Evolutionary conservation across 30 jellyfish, hydroid and myxozoan genomes (phyloP).

Genomic region (Rhopilema esculentum): DNA sequence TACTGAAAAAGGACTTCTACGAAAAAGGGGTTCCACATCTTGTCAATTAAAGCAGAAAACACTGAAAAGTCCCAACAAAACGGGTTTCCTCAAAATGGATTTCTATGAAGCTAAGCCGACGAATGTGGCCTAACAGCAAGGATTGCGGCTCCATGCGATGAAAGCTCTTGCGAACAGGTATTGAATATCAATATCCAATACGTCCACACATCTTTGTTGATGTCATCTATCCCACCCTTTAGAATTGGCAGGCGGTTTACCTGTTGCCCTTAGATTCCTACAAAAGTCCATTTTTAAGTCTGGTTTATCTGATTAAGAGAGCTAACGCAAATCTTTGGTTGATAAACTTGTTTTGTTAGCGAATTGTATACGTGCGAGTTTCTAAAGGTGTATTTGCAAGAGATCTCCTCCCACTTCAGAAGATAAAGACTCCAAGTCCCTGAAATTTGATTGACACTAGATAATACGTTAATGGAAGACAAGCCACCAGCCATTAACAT

Average conservation of each 20-base stretch:
- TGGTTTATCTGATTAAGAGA: constrained; percentile 48
- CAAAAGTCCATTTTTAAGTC: constrained; percentile 32
- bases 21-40: background rate
- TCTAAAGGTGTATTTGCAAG: constrained; percentile 8
- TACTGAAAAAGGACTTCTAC: background rate
- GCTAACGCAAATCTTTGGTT: constrained; percentile 42
- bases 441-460: constrained; percentile 76
- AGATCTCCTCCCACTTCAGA: constrained; percentile 75
- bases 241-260: constrained; percentile 24
- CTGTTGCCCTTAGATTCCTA: constrained; percentile 15
- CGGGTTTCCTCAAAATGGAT: background rate
- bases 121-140: background rate
- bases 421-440: constrained; percentile 55
- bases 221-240: constrained; percentile 1
- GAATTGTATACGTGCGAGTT: constrained; percentile 45
- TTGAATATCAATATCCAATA: constrained; percentile 25
- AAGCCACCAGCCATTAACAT: constrained; percentile 75
- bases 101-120: background rate
- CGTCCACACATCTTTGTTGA: background rate
- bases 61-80: background rate
- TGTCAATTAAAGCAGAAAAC: background rate
- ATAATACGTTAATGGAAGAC: constrained; percentile 72
- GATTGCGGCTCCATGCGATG: constrained; percentile 12
- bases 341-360: constrained; percentile 39
- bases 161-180: background rate